phyloP scores from a whole-genome alignment of 2,113 vertebrate species.

The Recurvirostra avosetta region DNA sequence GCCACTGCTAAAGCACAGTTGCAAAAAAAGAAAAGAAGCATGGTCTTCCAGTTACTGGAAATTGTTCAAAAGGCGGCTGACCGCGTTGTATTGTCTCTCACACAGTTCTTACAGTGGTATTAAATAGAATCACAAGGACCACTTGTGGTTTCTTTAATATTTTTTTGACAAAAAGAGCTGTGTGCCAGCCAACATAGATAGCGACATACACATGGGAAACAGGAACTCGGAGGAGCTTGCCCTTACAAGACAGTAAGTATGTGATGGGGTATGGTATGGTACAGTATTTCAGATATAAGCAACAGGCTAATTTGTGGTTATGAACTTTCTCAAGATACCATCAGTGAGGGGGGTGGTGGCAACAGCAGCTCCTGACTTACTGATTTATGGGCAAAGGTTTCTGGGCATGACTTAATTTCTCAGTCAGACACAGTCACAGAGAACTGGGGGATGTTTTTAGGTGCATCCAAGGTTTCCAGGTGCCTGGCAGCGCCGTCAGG shows the following conservation, averaged over 20 bases:
- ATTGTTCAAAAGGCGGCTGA: not conserved
- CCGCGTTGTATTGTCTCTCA: fast-evolving
- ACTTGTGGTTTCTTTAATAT: not conserved
- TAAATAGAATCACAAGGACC: not conserved
- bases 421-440: no score
- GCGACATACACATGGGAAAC: not conserved
- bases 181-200: not conserved
- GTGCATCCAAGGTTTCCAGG: not conserved
- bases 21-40: not conserved
- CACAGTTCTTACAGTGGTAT: not conserved
- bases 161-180: not conserved
- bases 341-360: no score
- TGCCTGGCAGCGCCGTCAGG: not conserved
- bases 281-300: not conserved
- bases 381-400: not conserved
- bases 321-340: not conserved
- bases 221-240: not conserved
- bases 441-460: not conserved
- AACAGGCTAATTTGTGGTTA: no score
- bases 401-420: not conserved
- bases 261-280: fast-evolving
- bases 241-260: not conserved
- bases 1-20: not conserved
- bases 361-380: not conserved
- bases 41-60: not conserved